Base-by-base conservation (phyloP, 2,888 invertebrate genomes). In the Rhagium mordax region DNA sequence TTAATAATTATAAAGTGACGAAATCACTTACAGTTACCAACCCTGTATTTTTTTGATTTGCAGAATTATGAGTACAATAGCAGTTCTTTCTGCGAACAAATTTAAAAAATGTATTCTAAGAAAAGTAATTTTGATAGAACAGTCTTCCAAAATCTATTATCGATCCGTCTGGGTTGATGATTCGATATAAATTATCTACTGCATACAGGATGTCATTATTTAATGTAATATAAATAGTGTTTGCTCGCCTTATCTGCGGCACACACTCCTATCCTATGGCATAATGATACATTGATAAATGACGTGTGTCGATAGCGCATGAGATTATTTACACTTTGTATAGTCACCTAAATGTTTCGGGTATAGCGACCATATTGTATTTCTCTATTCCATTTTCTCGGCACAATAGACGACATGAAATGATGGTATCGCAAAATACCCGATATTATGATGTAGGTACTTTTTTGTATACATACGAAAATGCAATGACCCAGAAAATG, bases 121-220 rank as follows among this genome's bases (percentile, higher is more conserved):
- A 64, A 61, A 64, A 64, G 16, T 27, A 24, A 64, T n/a, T 64
- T 49, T 21, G 49, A 48, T 64, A 24, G 16, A 49, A 64, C 24
- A 24, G 27, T 27, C 64, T 27, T 59, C 33, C 15, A 8, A n/a
- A 47, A 24, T 64, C 64, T 29, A 49, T 27, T 64, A 64, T 64
- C 64, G 64, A 64, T 49, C 49, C 24, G 49, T 64, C 49, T 48
- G 51, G 16, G 49, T 49, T 49, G 64, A 64, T 64, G 61, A 61
- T 61, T 64, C 51, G 21, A 64, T 49, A 64, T 27, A 24, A 62
- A 61, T 70, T 70, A 72, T 72, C 72, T 68, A 59, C 10, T 49
- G 33, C 72, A 64, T 68, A 72, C 72, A 72, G 72, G 59, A 68
- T 68, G 68, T 72, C 72, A 68, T 68, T 72, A 72, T 72, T 72